A percentile compares a stretch with the other conserved stretches of the same genome.
phyloP scores from a whole-genome alignment of 2,797 vertebrate species.

The Knipowitschia caucasica region DNA sequence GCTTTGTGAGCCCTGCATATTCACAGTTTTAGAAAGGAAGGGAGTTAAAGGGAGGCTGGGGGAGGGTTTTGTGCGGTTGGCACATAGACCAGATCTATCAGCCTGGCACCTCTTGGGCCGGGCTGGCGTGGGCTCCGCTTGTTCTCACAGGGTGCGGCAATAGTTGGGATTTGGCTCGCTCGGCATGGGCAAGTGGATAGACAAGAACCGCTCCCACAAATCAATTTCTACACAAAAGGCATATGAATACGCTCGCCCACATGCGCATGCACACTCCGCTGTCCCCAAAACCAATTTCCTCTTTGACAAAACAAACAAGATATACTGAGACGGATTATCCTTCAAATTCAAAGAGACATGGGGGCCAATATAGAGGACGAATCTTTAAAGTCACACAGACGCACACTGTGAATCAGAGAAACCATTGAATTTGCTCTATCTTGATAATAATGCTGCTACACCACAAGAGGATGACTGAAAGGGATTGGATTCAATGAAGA shows the following conservation, averaged over 20 bases:
- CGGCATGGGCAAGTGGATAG: conserved; percentile 40
- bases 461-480: not conserved
- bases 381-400: conserved; percentile 16
- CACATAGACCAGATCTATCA: conserved; percentile 66
- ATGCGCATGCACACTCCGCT: conserved; percentile 17
- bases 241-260: conserved; percentile 25
- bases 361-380: conserved; percentile 29
- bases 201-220: conserved; percentile 38
- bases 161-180: conserved; percentile 40
- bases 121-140: conserved; percentile 48
- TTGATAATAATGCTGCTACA: not conserved
- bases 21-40: conserved; percentile 73
- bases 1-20: conserved; percentile 70
- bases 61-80: conserved; percentile 56
- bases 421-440: not conserved
- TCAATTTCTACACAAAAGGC: conserved; percentile 41
- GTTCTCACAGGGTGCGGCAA: conserved; percentile 48
- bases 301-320: conserved; percentile 53
- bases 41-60: conserved; percentile 60
- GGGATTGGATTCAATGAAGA: not conserved
- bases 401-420: conserved; percentile 5
- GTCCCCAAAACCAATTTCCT: conserved; percentile 51
- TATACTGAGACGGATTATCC: conserved; percentile 54
- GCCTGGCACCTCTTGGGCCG: conserved; percentile 65
- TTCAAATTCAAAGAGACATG: conserved; percentile 49